These are phyloP conservation scores for Potorous gilbertii DNA, from an alignment of 2,797 vertebrate species.

Conservation along the genomic window DNA sequence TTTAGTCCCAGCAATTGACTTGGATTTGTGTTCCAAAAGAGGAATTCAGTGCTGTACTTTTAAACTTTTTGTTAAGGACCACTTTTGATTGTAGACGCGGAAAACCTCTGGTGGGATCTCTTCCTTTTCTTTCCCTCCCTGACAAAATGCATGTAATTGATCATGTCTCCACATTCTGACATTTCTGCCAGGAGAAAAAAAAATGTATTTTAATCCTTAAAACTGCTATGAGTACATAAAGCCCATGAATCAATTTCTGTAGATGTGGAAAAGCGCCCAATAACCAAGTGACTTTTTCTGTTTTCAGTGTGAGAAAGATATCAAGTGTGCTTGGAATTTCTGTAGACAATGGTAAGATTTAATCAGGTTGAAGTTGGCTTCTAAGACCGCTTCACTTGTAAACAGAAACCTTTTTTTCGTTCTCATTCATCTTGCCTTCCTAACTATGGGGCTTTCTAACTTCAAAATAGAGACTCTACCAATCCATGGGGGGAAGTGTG, in stretches of 20 bases:
- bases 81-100: background rate
- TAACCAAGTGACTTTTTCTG: slow-evolving; percentile 96
- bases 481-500: background rate
- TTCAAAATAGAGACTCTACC: slow-evolving; percentile 56
- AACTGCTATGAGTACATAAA: slow-evolving; percentile 75
- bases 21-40: background rate
- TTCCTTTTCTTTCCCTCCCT: background rate
- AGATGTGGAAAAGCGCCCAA: slow-evolving; percentile 84
- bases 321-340: slow-evolving; percentile 99
- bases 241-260: slow-evolving; percentile 82
- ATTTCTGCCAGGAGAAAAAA: slow-evolving; percentile 51
- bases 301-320: slow-evolving; percentile 99
- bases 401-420: slow-evolving; percentile 78
- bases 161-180: slow-evolving; percentile 82
- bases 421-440: slow-evolving; percentile 80
- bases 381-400: slow-evolving; percentile 80
- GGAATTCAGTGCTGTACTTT: background rate
- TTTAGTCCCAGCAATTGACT: background rate
- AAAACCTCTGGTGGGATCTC: background rate
- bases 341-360: slow-evolving; percentile 99
- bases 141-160: slow-evolving; percentile 56
- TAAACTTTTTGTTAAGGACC: background rate
- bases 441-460: slow-evolving; percentile 83
- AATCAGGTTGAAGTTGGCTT: slow-evolving; percentile 91
- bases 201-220: slow-evolving; percentile 62